These are phyloP conservation scores for Drosophila parabipectinata DNA, from an alignment of 1,140 invertebrate genomes.

Conservation along the genomic window DNA sequence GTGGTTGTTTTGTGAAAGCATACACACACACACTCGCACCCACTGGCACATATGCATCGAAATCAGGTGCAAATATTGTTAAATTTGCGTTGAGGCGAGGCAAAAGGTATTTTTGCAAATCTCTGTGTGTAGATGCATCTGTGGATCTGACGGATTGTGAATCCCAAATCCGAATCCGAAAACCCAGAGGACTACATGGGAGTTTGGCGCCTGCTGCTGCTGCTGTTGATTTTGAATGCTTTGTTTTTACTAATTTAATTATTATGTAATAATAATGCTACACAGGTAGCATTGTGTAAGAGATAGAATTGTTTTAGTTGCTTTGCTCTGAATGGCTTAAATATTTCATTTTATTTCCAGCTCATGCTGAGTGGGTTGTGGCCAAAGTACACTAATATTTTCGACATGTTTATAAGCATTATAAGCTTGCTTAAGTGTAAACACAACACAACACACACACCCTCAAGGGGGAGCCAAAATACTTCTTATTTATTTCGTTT, in stretches of 20 bases:
- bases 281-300: slow-evolving; percentile 23
- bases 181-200: slow-evolving; percentile 18
- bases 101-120: slow-evolving; percentile 29
- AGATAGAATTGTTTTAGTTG: slow-evolving; percentile 40
- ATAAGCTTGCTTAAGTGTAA: slow-evolving; percentile 20
- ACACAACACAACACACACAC: slow-evolving; percentile 6
- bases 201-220: slow-evolving; percentile 30
- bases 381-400: slow-evolving; percentile 46
- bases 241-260: slow-evolving; percentile 71
- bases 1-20: slow-evolving; percentile 8
- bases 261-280: no score
- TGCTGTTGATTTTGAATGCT: slow-evolving; percentile 44
- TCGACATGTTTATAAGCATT: slow-evolving; percentile 24
- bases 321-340: slow-evolving; percentile 33
- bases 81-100: slow-evolving; percentile 53
- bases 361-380: slow-evolving; percentile 15
- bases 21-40: neutral
- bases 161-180: slow-evolving; percentile 9
- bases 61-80: slow-evolving; percentile 81
- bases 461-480: slow-evolving; percentile 7
- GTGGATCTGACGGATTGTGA: slow-evolving; percentile 21
- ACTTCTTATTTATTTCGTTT: slow-evolving; percentile 28
- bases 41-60: slow-evolving; percentile 26
- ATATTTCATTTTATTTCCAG: slow-evolving; percentile 56
- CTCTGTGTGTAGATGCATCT: slow-evolving; percentile 32